phyloP scores from a whole-genome alignment of 2,113 vertebrate genomes.

The Scatophagus argus region DNA sequence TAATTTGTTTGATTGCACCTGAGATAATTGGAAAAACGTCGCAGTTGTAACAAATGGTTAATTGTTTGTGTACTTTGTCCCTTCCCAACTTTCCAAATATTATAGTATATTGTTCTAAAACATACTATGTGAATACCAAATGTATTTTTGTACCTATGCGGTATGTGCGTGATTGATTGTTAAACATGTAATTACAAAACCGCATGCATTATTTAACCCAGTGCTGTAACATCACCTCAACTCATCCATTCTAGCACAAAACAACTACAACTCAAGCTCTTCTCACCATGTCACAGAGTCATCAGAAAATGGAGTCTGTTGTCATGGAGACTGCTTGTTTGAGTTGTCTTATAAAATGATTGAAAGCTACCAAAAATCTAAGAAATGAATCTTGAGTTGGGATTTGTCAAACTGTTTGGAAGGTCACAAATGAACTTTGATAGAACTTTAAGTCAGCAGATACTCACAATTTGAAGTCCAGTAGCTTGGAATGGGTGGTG shows the following conservation, averaged over 20 bases:
- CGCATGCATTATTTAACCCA: neutral
- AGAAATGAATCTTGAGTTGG: neutral
- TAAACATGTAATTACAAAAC: neutral
- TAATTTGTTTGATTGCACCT: neutral
- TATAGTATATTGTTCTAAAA: neutral
- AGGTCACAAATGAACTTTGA: too few relatives aligned
- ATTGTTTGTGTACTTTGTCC: neutral
- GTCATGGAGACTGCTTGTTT: neutral
- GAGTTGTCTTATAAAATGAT: too few relatives aligned
- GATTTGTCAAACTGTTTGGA: neutral
- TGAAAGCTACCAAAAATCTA: too few relatives aligned
- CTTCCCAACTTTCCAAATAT: neutral
- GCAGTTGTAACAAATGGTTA: neutral
- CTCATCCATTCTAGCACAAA: neutral
- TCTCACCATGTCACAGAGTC: neutral
- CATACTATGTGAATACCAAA: too few relatives aligned
- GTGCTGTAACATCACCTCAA: neutral
- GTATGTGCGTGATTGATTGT: neutral
- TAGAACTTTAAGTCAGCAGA: too few relatives aligned
- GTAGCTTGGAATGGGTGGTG: too few relatives aligned
- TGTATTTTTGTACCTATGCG: neutral
- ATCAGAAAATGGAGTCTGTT: neutral
- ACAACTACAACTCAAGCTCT: neutral
- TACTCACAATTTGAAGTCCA: neutral
- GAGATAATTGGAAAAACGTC: neutral